Conservation (phyloP, 1,140 invertebrate species). For the Cotesia vestalis region DNA sequence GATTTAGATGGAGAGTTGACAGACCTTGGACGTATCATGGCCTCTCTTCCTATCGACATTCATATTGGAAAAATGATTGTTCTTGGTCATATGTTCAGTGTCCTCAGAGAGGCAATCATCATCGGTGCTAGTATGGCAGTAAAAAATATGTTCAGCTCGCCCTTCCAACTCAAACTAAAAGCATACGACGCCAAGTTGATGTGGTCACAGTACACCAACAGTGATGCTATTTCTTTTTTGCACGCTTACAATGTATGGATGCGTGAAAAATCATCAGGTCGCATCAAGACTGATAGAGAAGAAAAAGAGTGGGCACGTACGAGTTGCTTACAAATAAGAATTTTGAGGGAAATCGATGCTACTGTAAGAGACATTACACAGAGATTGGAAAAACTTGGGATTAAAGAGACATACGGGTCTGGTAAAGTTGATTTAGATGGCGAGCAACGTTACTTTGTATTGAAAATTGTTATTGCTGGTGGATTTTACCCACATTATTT, state of each 20-base stretch:
- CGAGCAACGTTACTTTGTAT: conserved; percentile 67
- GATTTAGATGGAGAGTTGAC: conserved; percentile 88
- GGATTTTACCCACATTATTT: conserved; percentile 93
- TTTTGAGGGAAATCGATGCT: conserved; percentile 77
- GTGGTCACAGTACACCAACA: conserved; percentile 84
- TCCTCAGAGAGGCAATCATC: conserved; percentile 85
- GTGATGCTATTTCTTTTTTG: conserved; percentile 85
- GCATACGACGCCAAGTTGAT: conserved; percentile 81
- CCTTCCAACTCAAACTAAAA: conserved; percentile 75
- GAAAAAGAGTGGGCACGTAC: conserved; percentile 77
- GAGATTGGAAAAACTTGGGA: conserved; percentile 69
- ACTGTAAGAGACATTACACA: conserved; percentile 75
- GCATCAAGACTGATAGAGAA: conserved; percentile 45
- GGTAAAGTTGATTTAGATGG: conserved; percentile 59
- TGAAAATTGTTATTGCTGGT: conserved; percentile 72
- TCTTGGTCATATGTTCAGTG: conserved; percentile 86
- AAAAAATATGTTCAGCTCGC: conserved; percentile 82
- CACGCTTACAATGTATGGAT: conserved; percentile 79
- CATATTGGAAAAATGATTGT: conserved; percentile 85
- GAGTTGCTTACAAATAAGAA: conserved; percentile 78
- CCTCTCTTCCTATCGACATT: conserved; percentile 83
- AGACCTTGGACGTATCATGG: conserved; percentile 85
- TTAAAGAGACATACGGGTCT: conserved; percentile 59
- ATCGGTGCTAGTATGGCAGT: conserved; percentile 87
- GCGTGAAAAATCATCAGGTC: conserved; percentile 47